These are phyloP conservation scores for Protosalanx chinensis DNA, from an alignment of 2,797 vertebrate genomes.

Conservation along the genomic window DNA sequence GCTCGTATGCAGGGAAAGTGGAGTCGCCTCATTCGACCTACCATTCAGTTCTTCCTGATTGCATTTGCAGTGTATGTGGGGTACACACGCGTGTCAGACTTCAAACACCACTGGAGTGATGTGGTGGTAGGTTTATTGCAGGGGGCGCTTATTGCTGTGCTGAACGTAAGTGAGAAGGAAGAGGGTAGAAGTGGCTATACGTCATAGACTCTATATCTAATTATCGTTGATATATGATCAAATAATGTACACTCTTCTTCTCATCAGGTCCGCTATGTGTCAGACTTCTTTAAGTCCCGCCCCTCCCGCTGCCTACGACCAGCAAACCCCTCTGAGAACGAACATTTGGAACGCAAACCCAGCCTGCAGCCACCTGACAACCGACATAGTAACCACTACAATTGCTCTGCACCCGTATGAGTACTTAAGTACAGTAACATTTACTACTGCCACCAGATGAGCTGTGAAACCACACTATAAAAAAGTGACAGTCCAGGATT, in stretches of 20 bases:
- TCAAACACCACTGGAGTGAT: conserved; percentile 94
- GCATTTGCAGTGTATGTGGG: conserved; percentile 88
- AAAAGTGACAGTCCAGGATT: not conserved
- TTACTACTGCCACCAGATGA: not conserved
- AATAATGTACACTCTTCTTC: not conserved
- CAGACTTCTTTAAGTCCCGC: conserved; percentile 90
- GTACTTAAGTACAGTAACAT: conserved; percentile 1
- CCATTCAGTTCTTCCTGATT: conserved; percentile 91
- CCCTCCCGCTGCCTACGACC: conserved; percentile 43
- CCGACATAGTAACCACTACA: conserved; percentile 78
- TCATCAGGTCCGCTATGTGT: conserved; percentile 83
- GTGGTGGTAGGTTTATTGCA: conserved; percentile 90
- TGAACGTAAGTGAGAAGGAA: conserved; percentile 76
- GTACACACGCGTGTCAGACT: conserved; percentile 89
- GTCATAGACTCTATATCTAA: not conserved
- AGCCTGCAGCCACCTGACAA: conserved; percentile 73
- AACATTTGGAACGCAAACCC: conserved; percentile 76
- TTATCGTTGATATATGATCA: not conserved
- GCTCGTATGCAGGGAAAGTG: conserved; percentile 87
- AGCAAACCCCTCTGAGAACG: conserved; percentile 42
- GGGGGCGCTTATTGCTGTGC: conserved; percentile 84
- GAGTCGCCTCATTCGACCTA: conserved; percentile 87
- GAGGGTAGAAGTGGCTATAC: not conserved
- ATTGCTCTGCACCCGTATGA: conserved; percentile 74
- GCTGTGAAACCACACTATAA: not conserved